Evolutionary conservation across 1,140 invertebrate species (phyloP).

Genomic region (Drosophila lini): DNA sequence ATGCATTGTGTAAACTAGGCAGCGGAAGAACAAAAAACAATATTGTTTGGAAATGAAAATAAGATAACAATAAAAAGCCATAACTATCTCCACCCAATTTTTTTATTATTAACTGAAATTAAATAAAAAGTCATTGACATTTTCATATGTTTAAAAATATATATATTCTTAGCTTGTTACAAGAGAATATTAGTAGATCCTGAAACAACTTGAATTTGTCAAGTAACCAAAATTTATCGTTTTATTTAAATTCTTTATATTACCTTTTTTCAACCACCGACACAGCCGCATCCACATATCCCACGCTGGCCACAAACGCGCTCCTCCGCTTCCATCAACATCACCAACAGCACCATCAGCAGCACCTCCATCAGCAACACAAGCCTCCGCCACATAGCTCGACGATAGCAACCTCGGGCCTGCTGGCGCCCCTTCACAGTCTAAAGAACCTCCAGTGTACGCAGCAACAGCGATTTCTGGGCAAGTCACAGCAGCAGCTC

Average conservation of each 20-base stretch:
- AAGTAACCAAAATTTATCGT: not conserved
- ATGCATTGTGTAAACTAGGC: conserved; percentile 28
- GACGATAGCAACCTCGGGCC: conserved; percentile 25
- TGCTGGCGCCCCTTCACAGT: conserved; percentile 61
- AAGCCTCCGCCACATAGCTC: conserved; percentile 56
- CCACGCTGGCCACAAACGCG: conserved; percentile 65
- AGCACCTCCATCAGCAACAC: conserved; percentile 38
- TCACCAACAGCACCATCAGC: conserved; percentile 54
- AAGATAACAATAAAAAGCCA: not conserved
- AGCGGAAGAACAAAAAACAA: not conserved
- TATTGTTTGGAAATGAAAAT: conserved; percentile 16
- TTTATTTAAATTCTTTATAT: not conserved
- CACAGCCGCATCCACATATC: conserved; percentile 49
- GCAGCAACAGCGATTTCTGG: conserved; percentile 65
- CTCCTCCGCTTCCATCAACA: conserved; percentile 76
- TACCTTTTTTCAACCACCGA: not conserved
- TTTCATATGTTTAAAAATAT: not conserved
- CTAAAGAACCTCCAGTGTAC: conserved; percentile 62
- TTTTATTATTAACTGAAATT: not conserved
- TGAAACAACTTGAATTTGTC: not conserved
- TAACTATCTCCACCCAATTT: not conserved
- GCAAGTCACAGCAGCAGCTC: conserved; percentile 48
- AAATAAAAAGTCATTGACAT: not conserved
- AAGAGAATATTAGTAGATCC: too few species aligned
- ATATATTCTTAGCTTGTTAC: not conserved